These are phyloP conservation scores for Eriosoma lanigerum DNA, from an alignment of 1,140 invertebrate genomes.

Conservation along the genomic window DNA sequence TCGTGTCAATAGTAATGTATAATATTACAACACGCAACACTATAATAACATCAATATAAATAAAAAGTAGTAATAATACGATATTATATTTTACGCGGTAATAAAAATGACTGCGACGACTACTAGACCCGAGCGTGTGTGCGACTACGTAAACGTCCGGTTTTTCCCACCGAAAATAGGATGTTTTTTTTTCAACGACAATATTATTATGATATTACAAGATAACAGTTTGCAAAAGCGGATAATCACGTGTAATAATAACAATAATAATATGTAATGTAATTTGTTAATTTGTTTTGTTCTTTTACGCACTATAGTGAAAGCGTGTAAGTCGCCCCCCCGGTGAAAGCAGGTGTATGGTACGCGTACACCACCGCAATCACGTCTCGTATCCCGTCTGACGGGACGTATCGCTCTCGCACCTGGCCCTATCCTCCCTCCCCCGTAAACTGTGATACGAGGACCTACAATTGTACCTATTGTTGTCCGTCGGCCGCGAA, in stretches of 20 bases:
- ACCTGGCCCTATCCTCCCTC: neutral
- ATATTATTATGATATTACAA: neutral
- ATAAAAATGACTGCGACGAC: neutral
- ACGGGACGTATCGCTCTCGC: neutral
- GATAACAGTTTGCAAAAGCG: neutral
- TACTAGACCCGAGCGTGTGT: neutral
- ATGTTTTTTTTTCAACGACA: neutral
- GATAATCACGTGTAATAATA: neutral
- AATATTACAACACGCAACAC: neutral
- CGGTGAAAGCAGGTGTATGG: slow-evolving; percentile 29
- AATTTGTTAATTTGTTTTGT: too few species aligned
- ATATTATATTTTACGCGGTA: slow-evolving; percentile 28
- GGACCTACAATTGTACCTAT: neutral
- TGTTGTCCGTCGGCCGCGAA: neutral
- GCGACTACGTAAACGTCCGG: neutral
- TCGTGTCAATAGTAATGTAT: neutral
- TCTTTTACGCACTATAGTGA: neutral
- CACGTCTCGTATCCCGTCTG: neutral
- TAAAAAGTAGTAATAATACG: too few species aligned
- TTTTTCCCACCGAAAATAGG: slow-evolving; percentile 32
- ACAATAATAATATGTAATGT: too few species aligned
- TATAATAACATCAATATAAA: too few species aligned
- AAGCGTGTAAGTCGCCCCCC: neutral
- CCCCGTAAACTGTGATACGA: too few species aligned
- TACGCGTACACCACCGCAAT: neutral